Conservation (phyloP, 2,113 vertebrate species). For the Carassius auratus region DNA sequence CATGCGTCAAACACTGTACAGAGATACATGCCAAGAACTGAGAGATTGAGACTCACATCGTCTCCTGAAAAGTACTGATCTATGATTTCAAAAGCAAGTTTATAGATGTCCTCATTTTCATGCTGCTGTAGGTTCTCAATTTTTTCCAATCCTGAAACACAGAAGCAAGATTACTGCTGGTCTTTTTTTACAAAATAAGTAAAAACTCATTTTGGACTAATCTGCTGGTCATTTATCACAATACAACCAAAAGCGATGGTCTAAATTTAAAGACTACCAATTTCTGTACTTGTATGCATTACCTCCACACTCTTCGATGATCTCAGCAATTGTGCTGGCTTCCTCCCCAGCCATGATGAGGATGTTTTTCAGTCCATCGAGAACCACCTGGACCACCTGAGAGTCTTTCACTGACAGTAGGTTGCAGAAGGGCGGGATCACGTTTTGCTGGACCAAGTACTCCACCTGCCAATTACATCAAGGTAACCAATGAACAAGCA, state of each 20-base stretch:
- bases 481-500: slow-evolving; percentile 30
- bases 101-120: slow-evolving; percentile 99
- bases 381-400: slow-evolving; percentile 98
- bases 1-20: neutral
- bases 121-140: slow-evolving; percentile 97
- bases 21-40: neutral
- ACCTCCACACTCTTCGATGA: slow-evolving; percentile 99
- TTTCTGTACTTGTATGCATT: neutral
- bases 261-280: neutral
- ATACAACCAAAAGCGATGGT: neutral
- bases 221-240: neutral
- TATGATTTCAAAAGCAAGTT: slow-evolving; percentile 99
- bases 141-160: slow-evolving; percentile 91
- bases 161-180: slow-evolving; percentile 4
- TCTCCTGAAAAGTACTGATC: slow-evolving; percentile 99
- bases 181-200: neutral
- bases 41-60: slow-evolving; percentile 84
- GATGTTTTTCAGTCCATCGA: slow-evolving; percentile 98
- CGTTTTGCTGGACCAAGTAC: slow-evolving; percentile 94
- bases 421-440: slow-evolving; percentile 96
- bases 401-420: slow-evolving; percentile 97
- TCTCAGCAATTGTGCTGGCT: slow-evolving; percentile 96
- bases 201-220: neutral
- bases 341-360: slow-evolving; percentile 98
- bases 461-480: slow-evolving; percentile 84